Percentiles rank a stretch among this genome's conserved stretches.
Conservation (phyloP, 1,140 invertebrate species). For the Cotesia glomerata region DNA sequence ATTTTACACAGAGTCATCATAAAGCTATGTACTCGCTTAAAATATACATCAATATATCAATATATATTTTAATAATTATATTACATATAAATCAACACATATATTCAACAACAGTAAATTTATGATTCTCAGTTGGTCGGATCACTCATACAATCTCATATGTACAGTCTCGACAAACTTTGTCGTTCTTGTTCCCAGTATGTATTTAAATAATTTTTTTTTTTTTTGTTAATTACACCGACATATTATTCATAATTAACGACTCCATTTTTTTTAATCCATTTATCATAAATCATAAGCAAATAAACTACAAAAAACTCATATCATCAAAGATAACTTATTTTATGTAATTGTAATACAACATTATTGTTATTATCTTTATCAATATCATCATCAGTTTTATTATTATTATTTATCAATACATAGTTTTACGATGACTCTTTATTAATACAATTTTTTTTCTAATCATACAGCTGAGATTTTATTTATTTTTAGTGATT, state of each 20-base stretch:
- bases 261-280: background rate
- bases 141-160: constrained; percentile 27
- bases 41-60: too few relatives aligned
- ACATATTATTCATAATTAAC: background rate
- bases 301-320: constrained; percentile 14
- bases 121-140: constrained; percentile 18
- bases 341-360: background rate
- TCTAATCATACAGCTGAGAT: constrained; percentile 49
- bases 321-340: background rate
- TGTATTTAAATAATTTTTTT: constrained; percentile 22
- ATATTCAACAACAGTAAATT: constrained; percentile 14
- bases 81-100: constrained; percentile 16
- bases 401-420: background rate
- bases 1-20: constrained; percentile 47
- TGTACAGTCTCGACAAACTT: constrained; percentile 33
- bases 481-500: constrained; percentile 34
- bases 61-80: constrained; percentile 7
- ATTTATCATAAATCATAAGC: constrained; percentile 17
- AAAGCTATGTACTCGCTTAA: constrained; percentile 34
- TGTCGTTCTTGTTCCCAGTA: constrained; percentile 28
- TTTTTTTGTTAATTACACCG: background rate
- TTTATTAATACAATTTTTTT: constrained; percentile 25
- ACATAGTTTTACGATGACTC: constrained; percentile 10
- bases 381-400: background rate
- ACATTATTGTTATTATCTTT: background rate